Base-by-base conservation (phyloP, 2,113 vertebrate species). In the Myrmophylax atrothorax region DNA sequence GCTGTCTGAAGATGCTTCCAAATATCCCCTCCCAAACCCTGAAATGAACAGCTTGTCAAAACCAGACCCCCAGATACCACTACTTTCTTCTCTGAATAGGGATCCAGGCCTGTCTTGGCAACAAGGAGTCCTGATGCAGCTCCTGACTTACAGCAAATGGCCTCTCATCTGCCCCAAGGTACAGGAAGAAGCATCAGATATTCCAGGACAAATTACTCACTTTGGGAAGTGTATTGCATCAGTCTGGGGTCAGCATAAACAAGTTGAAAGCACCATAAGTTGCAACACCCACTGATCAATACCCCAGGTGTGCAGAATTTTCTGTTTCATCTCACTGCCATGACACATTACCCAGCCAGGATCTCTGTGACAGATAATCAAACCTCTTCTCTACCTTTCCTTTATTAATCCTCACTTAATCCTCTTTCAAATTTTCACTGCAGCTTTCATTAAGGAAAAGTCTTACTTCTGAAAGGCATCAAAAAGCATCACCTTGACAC, bases 221-320 rank as follows among this genome's bases (percentile, higher is more conserved):
- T 46, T 10, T 35, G 28, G 52, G 19, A 33, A 42, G 8, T 1
- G 12, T 0, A 20, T 1, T 20, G 3, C 49, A 20, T 3, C 15
- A 3, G 9, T 8, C 50, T 18, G 64, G 46, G 66, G 77, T 8
- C 77, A 62, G 92, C 40, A 31, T 44, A 24, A 53, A 55, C 1
- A 3, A 66, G 47, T 63, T 23, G 18, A 29, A 16, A 35, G 46
- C 87, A 22, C 3, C 8, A 0, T 0, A 6, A 28, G 8, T 0
- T 29, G 35, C 40, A 33, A 12, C 68, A 19, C 7, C 37, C 49
- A 3, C 31, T 5, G 19, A 29, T 29, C 9, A 0, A 19, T 7
- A 42, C 0, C 67, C 33, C 38, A 28, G 38, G 19, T 12, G 50
- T 1, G n/a, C 68, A 49, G 58, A 44, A 60, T 18, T 25, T 46